Base-by-base conservation (phyloP, 2,113 vertebrate species). In the Opisthocomus hoazin region DNA sequence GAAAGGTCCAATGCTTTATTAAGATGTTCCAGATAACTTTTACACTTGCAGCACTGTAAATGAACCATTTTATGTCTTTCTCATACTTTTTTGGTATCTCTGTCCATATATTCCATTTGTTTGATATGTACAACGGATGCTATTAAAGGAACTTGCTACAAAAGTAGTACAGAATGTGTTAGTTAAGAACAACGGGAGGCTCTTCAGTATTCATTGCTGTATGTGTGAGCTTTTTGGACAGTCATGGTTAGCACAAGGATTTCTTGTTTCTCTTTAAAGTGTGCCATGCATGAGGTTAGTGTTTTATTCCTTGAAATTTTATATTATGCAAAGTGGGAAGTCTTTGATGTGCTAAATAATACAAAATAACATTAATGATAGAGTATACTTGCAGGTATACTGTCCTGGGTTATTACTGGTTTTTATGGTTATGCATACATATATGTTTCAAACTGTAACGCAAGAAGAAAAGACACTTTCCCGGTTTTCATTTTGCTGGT, bases 51-150 rank as follows among this genome's bases (percentile, higher is more conserved):
- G 79, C 95, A 96, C 96, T 98, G 69, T 97, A 93, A 95, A 97
- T 94, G 90, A 95, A 91, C 89, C 90, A 86, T 96, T 98, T 94
- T 96, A 91, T 95, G 94, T 98, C 95, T 97, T 98, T 98, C 98
- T 97, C 82, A 75, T 77, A 96, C 77, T 79, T 97, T 97, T 97
- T 96, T 95, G 75, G 91, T 96, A 91, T 93, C 81, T 93, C 89
- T 91, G 93, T 91, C 91, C 92, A n/a, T 95, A 73, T 93, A 79
- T 93, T 91, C 84, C 89, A 81, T 96, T 98, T 97, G 90, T 95
- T 97, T 93, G 87, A 74, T 94, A 86, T 93, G 69, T 97, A 71
- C 83, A 93, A 95, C 51, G 32, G 93, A 97, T 63, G 36, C 94
- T 87, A 95, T 97, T 97, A 96, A 96, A 96, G 74, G 64, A 93